Percentiles rank a stretch among this genome's conserved stretches.
phyloP scores from a whole-genome alignment of 2,113 vertebrate genomes.

The Cyphomyrus discorhynchus region DNA sequence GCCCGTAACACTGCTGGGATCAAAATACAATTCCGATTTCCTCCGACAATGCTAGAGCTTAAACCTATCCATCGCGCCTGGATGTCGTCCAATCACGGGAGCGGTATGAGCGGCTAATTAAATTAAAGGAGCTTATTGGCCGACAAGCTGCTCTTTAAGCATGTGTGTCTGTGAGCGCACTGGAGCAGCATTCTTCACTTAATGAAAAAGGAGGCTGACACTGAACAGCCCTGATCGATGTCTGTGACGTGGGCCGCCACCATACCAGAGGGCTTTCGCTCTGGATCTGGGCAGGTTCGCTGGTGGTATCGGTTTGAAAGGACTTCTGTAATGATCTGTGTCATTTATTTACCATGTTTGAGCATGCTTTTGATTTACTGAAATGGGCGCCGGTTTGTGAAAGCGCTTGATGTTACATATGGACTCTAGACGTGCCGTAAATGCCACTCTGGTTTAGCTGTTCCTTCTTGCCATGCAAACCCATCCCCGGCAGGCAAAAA shows the following conservation, averaged over 20 bases:
- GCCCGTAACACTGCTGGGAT: background rate
- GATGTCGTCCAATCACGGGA: slow-evolving; percentile 29
- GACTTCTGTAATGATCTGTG: background rate
- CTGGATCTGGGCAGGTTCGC: background rate
- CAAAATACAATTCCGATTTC: background rate
- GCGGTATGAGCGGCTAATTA: slow-evolving; percentile 33
- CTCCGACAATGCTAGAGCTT: slow-evolving; percentile 19
- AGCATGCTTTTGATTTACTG: background rate
- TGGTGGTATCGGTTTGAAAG: background rate
- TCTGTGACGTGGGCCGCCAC: background rate
- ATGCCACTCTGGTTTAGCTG: background rate
- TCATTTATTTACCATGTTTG: background rate
- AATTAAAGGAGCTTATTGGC: slow-evolving; percentile 44
- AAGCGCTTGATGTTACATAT: background rate
- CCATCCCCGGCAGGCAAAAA: background rate
- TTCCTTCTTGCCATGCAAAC: background rate
- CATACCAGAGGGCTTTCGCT: background rate
- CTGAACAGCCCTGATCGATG: background rate
- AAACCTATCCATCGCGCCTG: slow-evolving; percentile 37
- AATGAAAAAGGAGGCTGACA: slow-evolving; percentile 31
- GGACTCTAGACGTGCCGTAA: background rate
- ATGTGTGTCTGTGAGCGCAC: slow-evolving; percentile 44
- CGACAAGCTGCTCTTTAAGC: slow-evolving; percentile 43
- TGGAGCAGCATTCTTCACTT: slow-evolving; percentile 38
- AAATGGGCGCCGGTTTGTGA: background rate